A percentile compares a stretch with the other conserved stretches of the same genome.
Conservation (phyloP, 2,888 invertebrate species). For the Hedya salicella region DNA sequence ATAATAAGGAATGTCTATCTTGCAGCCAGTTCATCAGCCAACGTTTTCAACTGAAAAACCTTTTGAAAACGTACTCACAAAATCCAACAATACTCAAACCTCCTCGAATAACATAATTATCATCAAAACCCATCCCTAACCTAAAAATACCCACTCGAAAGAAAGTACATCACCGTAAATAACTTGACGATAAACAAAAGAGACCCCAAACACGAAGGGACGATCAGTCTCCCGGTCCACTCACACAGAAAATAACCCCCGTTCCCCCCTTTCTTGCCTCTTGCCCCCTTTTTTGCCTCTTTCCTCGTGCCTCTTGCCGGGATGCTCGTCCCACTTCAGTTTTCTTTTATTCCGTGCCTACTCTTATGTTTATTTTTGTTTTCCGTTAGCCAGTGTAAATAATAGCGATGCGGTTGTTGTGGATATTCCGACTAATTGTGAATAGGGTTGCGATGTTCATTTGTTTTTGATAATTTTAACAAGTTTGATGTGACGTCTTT, state of each 20-base stretch:
- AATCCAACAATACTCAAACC: constrained; percentile 43
- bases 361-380: constrained; percentile 84
- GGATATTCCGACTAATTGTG: constrained; percentile 55
- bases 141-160: constrained; percentile 56
- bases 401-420: constrained; percentile 66
- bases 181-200: constrained; percentile 76
- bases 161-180: constrained; percentile 66
- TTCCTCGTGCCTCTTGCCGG: constrained; percentile 59
- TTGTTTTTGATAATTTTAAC: neutral
- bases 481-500: too few relatives aligned
- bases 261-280: constrained; percentile 47
- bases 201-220: constrained; percentile 62
- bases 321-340: constrained; percentile 80
- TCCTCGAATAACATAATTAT: constrained; percentile 48
- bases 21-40: too few relatives aligned
- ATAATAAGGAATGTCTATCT: too few relatives aligned
- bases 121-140: constrained; percentile 49
- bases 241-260: constrained; percentile 65
- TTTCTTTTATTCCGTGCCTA: constrained; percentile 82
- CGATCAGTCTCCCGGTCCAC: constrained; percentile 56
- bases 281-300: constrained; percentile 41
- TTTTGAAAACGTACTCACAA: constrained; percentile 11
- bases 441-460: neutral
- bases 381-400: constrained; percentile 81
- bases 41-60: neutral